Base-by-base conservation (phyloP, 2,797 vertebrate genomes). In the Coilia nasus region DNA sequence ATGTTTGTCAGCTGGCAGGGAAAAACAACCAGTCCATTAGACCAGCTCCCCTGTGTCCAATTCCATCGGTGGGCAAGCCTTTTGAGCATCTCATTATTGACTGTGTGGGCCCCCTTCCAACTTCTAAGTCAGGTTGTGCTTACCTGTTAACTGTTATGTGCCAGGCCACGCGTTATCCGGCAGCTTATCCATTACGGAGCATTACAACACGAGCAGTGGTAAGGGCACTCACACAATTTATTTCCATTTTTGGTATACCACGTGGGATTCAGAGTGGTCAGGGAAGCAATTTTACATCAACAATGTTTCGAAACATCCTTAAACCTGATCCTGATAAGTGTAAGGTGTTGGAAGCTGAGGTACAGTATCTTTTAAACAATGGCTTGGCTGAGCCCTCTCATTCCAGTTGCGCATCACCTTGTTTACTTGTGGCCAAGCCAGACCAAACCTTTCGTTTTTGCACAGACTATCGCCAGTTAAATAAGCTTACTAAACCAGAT, bases 71-170 rank as follows among this genome's bases (percentile, higher is more conserved):
- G 3, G 21, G 25, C 0, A 28, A 17, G 6, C 67, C 83, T 10
- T 84, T 84, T 80, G 83, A 80, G n/a, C 46, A 84, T 21, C 44
- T 84, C 12, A 21, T 84, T 0, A 80, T 75, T 31, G 67, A 84
- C 21, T 75, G 83, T 78, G 64, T 84, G 3, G 83, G 64, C 0
- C 83, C 67, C 2, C 10, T 84, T 1, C 47, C 83, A 7, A 23
- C 2, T 10, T 84, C 83, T 0, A 59, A 15, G 47, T 84, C 71
- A 1, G 47, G 64, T 9, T 35, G 25, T 17, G 19, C 12, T 10
- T 81, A n/a, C n/a, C n/a, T n/a, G n/a, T n/a, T n/a, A n/a, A n/a
- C n/a, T n/a, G n/a, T n/a, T n/a, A n/a, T n/a, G 57, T 41, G 2
- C 78, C 56, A 59, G 56, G 56, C 56, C 1, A 59, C 56, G 12